These are phyloP conservation scores for Papilio polyxenes DNA, from an alignment of 1,140 invertebrate genomes.

Conservation along the genomic window DNA sequence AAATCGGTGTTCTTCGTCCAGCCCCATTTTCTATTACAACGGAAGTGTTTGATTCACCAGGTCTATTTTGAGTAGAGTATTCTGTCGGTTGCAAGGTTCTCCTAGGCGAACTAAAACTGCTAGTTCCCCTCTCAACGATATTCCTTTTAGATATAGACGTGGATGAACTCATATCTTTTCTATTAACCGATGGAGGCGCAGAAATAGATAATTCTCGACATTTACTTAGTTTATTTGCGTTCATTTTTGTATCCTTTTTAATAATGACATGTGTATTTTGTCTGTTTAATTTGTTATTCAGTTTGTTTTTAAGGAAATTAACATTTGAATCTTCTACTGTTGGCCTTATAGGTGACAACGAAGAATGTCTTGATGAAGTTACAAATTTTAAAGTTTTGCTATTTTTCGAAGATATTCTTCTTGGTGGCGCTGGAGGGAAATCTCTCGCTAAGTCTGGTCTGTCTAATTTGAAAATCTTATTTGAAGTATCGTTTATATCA, in stretches of 20 bases:
- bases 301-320: slow-evolving; percentile 81
- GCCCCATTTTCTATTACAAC: slow-evolving; percentile 76
- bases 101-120: slow-evolving; percentile 76
- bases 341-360: slow-evolving; percentile 51
- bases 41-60: slow-evolving; percentile 52
- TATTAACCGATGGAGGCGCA: slow-evolving; percentile 65
- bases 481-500: slow-evolving; percentile 36
- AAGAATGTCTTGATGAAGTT: slow-evolving; percentile 76
- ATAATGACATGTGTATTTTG: slow-evolving; percentile 77
- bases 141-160: slow-evolving; percentile 53
- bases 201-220: slow-evolving; percentile 66
- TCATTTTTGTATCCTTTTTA: slow-evolving; percentile 58
- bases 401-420: slow-evolving; percentile 86
- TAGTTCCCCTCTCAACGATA: slow-evolving; percentile 57
- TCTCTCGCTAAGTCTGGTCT: slow-evolving; percentile 47
- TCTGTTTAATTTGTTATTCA: slow-evolving; percentile 80
- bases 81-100: slow-evolving; percentile 74
- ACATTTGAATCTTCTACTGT: slow-evolving; percentile 75
- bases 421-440: slow-evolving; percentile 85
- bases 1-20: slow-evolving; percentile 76
- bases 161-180: slow-evolving; percentile 48
- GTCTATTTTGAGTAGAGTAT: slow-evolving; percentile 66
- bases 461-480: slow-evolving; percentile 41
- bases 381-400: slow-evolving; percentile 86
- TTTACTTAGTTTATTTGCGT: slow-evolving; percentile 62